A percentile compares a stretch with the other conserved stretches of the same genome.
These are phyloP conservation scores for Sciurus carolinensis DNA, from an alignment of 2,797 vertebrate species.

Conservation along the genomic window DNA sequence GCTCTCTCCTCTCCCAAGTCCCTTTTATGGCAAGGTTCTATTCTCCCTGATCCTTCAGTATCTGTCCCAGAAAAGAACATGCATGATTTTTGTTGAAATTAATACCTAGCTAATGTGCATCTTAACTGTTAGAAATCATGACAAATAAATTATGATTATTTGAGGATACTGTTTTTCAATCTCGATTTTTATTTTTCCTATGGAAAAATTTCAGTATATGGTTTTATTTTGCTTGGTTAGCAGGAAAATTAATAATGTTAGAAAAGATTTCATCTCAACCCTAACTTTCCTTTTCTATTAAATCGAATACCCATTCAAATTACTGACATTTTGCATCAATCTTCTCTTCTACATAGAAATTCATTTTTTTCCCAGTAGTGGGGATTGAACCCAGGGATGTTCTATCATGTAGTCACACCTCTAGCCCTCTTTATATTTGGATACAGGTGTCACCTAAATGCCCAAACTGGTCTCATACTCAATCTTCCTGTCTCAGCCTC, in stretches of 20 bases:
- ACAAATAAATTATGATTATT: slow-evolving; percentile 4
- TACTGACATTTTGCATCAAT: not conserved
- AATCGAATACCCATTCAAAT: not conserved
- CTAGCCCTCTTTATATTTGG: too few species aligned
- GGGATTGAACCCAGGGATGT: too few species aligned
- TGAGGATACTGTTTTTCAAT: not conserved
- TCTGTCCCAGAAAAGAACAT: not conserved
- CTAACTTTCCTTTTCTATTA: slow-evolving; percentile 11
- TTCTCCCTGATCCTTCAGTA: not conserved
- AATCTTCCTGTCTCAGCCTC: not conserved
- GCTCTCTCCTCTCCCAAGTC: not conserved
- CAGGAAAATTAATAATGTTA: slow-evolving; percentile 48
- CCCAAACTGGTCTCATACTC: not conserved
- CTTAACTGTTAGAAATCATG: not conserved
- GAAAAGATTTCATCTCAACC: slow-evolving; percentile 23
- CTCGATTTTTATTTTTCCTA: slow-evolving; percentile 23
- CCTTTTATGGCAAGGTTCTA: not conserved
- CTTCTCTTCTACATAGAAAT: not conserved
- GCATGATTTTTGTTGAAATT: slow-evolving; percentile 21
- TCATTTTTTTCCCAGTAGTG: not conserved
- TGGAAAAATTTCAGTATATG: not conserved
- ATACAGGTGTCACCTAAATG: not conserved
- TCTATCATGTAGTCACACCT: not conserved
- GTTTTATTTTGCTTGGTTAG: not conserved
- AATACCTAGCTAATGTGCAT: not conserved